Conservation (phyloP, 2,797 vertebrate species). For the Zenarchopterus dispar region DNA sequence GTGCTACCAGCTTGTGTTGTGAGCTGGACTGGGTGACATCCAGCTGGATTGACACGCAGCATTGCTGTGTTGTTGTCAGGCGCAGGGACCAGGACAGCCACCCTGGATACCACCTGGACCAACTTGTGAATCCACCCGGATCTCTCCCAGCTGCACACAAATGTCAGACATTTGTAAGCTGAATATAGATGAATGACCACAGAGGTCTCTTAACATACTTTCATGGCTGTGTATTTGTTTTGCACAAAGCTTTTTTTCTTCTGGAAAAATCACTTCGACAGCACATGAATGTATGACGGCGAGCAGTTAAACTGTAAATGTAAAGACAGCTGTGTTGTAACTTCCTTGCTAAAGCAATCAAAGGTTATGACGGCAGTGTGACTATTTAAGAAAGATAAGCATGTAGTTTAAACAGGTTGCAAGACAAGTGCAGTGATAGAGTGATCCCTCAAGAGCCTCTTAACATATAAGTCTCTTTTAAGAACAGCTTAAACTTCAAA, state of each 20-base stretch:
- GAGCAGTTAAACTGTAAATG: constrained; percentile 19
- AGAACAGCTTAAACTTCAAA: constrained; percentile 48
- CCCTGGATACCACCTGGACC: constrained; percentile 60
- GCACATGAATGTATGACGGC: constrained; percentile 66
- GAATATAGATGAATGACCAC: constrained; percentile 55
- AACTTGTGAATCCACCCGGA: constrained; percentile 49
- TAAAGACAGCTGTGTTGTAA: constrained; percentile 3
- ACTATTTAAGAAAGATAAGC: constrained; percentile 18
- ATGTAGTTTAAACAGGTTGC: constrained; percentile 10
- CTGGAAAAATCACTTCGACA: constrained; percentile 41
- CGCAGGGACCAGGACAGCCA: constrained; percentile 69
- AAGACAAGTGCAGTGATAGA: constrained; percentile 27
- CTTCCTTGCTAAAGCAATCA: constrained; percentile 2
- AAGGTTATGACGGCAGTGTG: constrained; percentile 1
- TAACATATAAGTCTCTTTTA: constrained; percentile 48
- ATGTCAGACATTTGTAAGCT: constrained; percentile 27
- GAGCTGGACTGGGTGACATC: constrained; percentile 59
- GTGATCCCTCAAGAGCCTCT: constrained; percentile 56
- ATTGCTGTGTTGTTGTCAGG: constrained; percentile 48
- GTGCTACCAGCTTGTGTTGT: constrained; percentile 55
- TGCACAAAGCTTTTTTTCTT: constrained; percentile 15
- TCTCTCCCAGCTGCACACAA: constrained; percentile 42
- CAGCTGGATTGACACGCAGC: constrained; percentile 48
- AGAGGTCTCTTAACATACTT: constrained; percentile 59
- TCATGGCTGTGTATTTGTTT: constrained; percentile 16